Percentiles rank a stretch among this genome's conserved stretches.
Evolutionary conservation across 1,140 invertebrate genomes (phyloP).

Genomic region (Diuraphis noxia): DNA sequence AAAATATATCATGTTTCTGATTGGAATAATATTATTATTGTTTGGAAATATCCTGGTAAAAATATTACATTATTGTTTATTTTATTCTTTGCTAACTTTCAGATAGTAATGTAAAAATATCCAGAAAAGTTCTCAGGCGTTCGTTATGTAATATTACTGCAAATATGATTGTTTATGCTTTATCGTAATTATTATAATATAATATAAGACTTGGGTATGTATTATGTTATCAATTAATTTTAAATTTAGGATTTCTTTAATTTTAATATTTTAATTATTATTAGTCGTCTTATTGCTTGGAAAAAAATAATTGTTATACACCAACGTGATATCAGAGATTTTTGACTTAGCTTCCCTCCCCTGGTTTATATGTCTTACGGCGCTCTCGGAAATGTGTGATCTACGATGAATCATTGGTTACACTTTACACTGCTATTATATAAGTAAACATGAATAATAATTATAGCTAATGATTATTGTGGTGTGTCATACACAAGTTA

Average conservation of each 20-base stretch:
- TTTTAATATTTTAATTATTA: too few species aligned
- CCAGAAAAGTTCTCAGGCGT: neutral
- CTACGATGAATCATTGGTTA: neutral
- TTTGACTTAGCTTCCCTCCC: too few species aligned
- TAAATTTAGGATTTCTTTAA: neutral
- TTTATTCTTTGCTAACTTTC: neutral
- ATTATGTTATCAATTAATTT: neutral
- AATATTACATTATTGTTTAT: neutral
- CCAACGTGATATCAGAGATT: too few species aligned
- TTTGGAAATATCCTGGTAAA: neutral
- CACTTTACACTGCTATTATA: neutral
- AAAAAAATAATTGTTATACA: too few species aligned
- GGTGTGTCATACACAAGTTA: neutral
- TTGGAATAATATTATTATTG: neutral
- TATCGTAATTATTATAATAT: too few species aligned
- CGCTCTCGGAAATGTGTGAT: too few species aligned
- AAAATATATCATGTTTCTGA: neutral
- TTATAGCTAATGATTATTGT: neutral
- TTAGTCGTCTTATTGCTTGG: too few species aligned
- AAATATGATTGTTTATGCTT: neutral
- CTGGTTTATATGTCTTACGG: too few species aligned
- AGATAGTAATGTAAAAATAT: too few species aligned
- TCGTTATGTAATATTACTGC: neutral
- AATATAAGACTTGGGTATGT: neutral
- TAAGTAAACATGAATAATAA: neutral